Percentiles rank a stretch among this genome's conserved stretches.
These are phyloP conservation scores for Solenopsis fugax DNA, from an alignment of 1,140 invertebrate genomes.

Conservation along the genomic window DNA sequence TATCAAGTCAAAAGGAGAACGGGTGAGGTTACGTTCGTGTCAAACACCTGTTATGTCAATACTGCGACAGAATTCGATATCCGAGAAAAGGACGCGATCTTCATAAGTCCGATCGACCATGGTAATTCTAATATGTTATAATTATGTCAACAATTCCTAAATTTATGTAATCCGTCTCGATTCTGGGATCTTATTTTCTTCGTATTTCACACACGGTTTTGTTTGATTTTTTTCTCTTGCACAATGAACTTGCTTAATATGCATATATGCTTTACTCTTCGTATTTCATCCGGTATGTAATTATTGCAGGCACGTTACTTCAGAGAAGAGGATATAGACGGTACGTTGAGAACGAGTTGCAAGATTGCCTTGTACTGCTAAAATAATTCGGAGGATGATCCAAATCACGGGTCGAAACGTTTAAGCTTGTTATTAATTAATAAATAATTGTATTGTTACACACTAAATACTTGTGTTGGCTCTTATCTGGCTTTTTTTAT, in stretches of 20 bases:
- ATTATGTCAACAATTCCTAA: not conserved
- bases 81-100: not conserved
- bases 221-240: not conserved
- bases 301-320: slow-evolving; percentile 91
- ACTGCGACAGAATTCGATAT: not conserved
- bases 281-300: not conserved
- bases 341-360: slow-evolving; percentile 85
- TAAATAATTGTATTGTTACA: no score
- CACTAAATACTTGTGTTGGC: no score
- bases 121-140: not conserved
- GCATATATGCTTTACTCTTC: not conserved
- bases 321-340: slow-evolving; percentile 94
- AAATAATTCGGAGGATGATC: not conserved
- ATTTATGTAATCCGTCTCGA: not conserved
- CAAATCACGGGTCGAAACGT: no score
- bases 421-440: no score
- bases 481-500: no score
- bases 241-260: not conserved
- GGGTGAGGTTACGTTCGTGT: slow-evolving; percentile 1
- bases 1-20: no score
- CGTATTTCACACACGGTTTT: not conserved
- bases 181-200: not conserved
- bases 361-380: not conserved
- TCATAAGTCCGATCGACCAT: not conserved
- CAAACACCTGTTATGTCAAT: slow-evolving; percentile 23